A percentile compares a stretch with the other conserved stretches of the same genome.
Evolutionary conservation across 2,113 vertebrate genomes (phyloP).

Genomic region (Aspidoscelis tigris): DNA sequence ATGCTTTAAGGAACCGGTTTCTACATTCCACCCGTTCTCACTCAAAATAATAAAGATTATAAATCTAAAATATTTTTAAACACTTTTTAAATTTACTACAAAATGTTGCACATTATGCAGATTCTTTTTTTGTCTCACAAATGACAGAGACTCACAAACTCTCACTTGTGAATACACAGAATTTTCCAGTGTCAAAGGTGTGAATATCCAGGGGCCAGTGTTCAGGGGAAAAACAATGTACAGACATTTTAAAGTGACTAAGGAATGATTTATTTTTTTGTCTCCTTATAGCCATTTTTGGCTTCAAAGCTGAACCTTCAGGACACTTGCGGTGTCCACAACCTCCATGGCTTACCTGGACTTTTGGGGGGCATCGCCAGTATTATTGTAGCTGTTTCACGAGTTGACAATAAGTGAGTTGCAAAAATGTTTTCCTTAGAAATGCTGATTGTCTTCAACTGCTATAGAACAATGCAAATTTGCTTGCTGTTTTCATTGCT

Average conservation of each 20-base stretch:
- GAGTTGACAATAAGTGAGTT: constrained; percentile 64
- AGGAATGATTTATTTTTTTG: constrained; percentile 6
- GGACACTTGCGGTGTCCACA: constrained; percentile 96
- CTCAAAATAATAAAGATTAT: background rate
- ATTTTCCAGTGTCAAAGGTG: no score
- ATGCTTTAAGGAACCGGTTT: background rate
- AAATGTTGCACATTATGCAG: background rate
- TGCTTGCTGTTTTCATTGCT: no score
- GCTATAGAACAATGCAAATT: no score
- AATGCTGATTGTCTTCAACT: no score
- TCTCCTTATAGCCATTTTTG: constrained; percentile 83
- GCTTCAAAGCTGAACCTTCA: constrained; percentile 86
- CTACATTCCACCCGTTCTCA: background rate
- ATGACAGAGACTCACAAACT: no score
- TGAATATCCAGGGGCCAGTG: no score
- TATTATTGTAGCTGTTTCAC: constrained; percentile 77
- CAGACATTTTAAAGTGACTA: background rate
- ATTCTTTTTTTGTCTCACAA: background rate
- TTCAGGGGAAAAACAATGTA: background rate
- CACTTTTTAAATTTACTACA: no score
- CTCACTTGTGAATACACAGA: no score
- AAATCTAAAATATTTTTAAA: background rate
- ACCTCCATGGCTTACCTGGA: constrained; percentile 95
- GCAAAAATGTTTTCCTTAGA: background rate
- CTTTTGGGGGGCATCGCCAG: constrained; percentile 88